phyloP scores from a whole-genome alignment of 2,888 invertebrate species.

The Rotaria socialis region DNA sequence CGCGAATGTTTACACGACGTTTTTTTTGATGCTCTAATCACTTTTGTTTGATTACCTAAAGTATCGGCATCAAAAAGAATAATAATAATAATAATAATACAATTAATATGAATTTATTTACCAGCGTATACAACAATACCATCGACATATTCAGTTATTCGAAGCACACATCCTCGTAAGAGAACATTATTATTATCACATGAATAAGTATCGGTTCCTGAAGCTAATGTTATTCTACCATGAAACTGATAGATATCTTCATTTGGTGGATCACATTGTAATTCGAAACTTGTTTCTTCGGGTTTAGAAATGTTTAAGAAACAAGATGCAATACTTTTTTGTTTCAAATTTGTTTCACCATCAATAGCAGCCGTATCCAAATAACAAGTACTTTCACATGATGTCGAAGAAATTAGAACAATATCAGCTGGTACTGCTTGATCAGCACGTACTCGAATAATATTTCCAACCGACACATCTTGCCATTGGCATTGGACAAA shows the following conservation, averaged over 20 bases:
- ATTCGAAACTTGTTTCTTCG: slow-evolving; percentile 64
- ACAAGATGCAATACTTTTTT: slow-evolving; percentile 37
- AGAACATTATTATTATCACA: slow-evolving; percentile 76
- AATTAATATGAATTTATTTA: background rate
- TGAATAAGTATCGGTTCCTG: background rate
- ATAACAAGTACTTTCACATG: slow-evolving; percentile 80
- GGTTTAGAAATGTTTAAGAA: slow-evolving; percentile 61
- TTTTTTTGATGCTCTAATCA: background rate
- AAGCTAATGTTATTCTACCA: slow-evolving; percentile 64
- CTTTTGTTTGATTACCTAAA: slow-evolving; percentile 12
- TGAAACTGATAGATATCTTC: slow-evolving; percentile 90
- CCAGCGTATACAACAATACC: slow-evolving; percentile 88
- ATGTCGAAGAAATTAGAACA: slow-evolving; percentile 78
- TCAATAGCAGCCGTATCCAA: slow-evolving; percentile 93
- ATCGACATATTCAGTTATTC: slow-evolving; percentile 92
- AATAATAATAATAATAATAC: background rate
- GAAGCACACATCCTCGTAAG: slow-evolving; percentile 83
- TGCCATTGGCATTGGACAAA: slow-evolving; percentile 34
- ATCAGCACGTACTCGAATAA: slow-evolving; percentile 89
- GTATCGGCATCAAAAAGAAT: background rate
- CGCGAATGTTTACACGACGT: background rate
- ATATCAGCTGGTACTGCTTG: slow-evolving; percentile 94
- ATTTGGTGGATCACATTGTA: slow-evolving; percentile 88
- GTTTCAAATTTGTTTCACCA: slow-evolving; percentile 71
- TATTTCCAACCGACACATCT: slow-evolving; percentile 71